Evolutionary conservation across 2,113 vertebrate species (phyloP), one percentile per base, ranked within the genome.

Genomic region (Etia nguti): DNA sequence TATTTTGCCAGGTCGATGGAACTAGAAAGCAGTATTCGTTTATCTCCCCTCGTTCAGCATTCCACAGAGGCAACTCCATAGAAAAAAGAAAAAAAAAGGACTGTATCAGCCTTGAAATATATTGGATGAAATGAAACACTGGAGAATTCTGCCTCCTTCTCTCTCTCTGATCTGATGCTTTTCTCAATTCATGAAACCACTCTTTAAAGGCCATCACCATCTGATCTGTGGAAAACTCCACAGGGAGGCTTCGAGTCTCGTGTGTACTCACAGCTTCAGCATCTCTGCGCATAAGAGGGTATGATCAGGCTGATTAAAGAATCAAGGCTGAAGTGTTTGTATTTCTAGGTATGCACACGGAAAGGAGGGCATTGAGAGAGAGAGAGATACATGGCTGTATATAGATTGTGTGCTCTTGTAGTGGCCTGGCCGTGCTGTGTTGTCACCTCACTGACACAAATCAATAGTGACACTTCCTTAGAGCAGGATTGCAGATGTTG

Each of bases 41-140:
- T 86, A 90, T 90, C 90, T 87, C 55, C 79, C 57, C 65, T 89
- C 80, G 24, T 87, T 93, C 92, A 91, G 90, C 90, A 95, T 94
- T 94, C 91, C 77, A 90, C 38, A 59, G 80, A 81, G 90, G 60
- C 79, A 81, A 54, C 83, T 84, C 41, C 41, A 84, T 22, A 86
- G 88, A 91, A 90, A 91, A 94, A 89, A 87, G 82, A 52, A 92
- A 90, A 92, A 92, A 91, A 94, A 93, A 91, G 80, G 80, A 84
- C 84, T 79, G 86, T 85, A 92, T 92, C 91, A 77, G 81, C 90
- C 81, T 86, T 94, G 92, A 94, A 92, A 95, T 94, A 90, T 94
- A 96, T 94, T 93, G 92, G 90, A 88, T 84, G 62, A 90, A 94
- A 96, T 90, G 91, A 94, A 92, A 88, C 93, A 79, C 90, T 24